These are phyloP conservation scores for Acrobasis repandana DNA, from an alignment of 2,888 invertebrate species.

Conservation along the genomic window DNA sequence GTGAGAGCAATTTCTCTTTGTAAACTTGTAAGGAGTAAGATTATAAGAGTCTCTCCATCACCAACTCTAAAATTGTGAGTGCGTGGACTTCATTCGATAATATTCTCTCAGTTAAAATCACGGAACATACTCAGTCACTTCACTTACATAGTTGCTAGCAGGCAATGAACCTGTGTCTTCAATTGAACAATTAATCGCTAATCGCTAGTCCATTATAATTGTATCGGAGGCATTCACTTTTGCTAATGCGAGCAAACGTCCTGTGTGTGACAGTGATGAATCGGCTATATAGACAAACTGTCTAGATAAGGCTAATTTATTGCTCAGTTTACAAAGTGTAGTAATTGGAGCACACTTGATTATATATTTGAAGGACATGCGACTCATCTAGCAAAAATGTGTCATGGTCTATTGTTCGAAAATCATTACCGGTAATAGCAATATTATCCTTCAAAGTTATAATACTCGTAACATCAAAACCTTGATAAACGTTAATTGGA, in stretches of 20 bases:
- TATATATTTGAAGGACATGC: slow-evolving; percentile 48
- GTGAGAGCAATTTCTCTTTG: no score
- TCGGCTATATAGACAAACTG: slow-evolving; percentile 66
- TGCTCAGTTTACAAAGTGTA: slow-evolving; percentile 52
- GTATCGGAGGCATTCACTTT: slow-evolving; percentile 60
- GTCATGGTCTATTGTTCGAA: slow-evolving; percentile 41
- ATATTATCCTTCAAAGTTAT: background rate
- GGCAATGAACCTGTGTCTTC: no score
- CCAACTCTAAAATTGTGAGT: no score
- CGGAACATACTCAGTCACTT: no score
- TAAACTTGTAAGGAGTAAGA: no score
- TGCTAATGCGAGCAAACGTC: slow-evolving; percentile 52
- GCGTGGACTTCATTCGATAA: no score
- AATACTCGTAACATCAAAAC: no score
- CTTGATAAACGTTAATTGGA: no score
- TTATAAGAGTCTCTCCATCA: no score
- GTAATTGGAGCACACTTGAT: slow-evolving; percentile 58
- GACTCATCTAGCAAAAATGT: slow-evolving; percentile 45
- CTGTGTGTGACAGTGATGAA: slow-evolving; percentile 70
- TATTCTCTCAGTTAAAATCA: no score
- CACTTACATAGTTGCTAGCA: no score
- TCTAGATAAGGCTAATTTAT: slow-evolving; percentile 79
- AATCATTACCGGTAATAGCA: slow-evolving; percentile 22
- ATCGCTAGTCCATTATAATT: slow-evolving; percentile 32
- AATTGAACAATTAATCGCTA: slow-evolving; percentile 22